These are phyloP conservation scores for Drosophila tristis DNA, from an alignment of 1,140 invertebrate genomes.

Conservation along the genomic window DNA sequence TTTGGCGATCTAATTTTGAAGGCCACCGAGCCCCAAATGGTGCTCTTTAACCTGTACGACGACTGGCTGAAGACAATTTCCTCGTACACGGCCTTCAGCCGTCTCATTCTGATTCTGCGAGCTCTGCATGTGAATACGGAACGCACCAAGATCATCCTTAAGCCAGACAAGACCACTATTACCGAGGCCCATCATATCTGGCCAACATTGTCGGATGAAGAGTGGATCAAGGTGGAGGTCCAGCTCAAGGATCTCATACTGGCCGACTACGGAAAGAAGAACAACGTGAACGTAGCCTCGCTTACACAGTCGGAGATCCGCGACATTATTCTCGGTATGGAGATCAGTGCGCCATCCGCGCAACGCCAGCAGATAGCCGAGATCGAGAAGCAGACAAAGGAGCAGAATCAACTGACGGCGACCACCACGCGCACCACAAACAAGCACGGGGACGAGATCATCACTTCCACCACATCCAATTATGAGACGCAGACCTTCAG, in stretches of 20 bases:
- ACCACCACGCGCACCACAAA: conserved; percentile 99
- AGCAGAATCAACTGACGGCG: conserved; percentile 98
- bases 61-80: conserved; percentile 99
- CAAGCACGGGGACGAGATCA: conserved; percentile 99
- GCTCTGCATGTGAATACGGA: conserved; percentile 99
- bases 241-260: conserved; percentile 99
- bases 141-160: conserved; percentile 98
- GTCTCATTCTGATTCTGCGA: conserved; percentile 97
- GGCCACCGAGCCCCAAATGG: conserved; percentile 99
- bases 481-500: conserved; percentile 99
- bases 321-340: conserved; percentile 99
- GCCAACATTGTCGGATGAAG: conserved; percentile 98
- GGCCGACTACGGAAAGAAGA: conserved; percentile 99
- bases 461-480: conserved; percentile 99
- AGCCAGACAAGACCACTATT: conserved; percentile 99
- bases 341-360: conserved; percentile 99
- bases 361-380: conserved; percentile 99
- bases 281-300: conserved; percentile 99
- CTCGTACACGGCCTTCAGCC: conserved; percentile 98
- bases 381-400: conserved; percentile 99
- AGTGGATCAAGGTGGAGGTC: conserved; percentile 99
- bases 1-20: conserved; percentile 99
- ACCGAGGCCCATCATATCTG: conserved; percentile 99
- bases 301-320: conserved; percentile 99
- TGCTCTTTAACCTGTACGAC: conserved; percentile 99